Evolutionary conservation across 1,140 invertebrate genomes (phyloP), one percentile per base, ranked within the genome.

Genomic region (Sycobia sp.): DNA sequence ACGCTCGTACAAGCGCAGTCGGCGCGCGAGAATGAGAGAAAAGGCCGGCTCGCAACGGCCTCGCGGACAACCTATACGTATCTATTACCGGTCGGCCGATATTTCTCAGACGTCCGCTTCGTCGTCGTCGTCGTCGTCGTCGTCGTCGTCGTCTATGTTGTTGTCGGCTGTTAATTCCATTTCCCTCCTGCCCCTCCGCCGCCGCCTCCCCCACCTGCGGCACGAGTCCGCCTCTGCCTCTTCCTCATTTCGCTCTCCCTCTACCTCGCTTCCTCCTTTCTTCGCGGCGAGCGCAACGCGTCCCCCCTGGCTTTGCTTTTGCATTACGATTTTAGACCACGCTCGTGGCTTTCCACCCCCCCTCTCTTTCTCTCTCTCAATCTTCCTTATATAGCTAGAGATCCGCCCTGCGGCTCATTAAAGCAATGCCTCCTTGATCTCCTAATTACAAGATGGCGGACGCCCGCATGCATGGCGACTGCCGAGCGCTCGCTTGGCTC

Each of bases 391-490:
- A 53, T 54, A 44, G 20, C 29, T 18, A n/a, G 13, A 44, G 5
- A 10, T n/a, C 41, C 64, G 61, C 67, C 74, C 72, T 67, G 64
- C 71, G 74, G 76, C 77, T 79, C 75, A 77, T 79, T 78, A 78
- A 79, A 76, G 56, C 74, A 67, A 75, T 75, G 71, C 71, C 72
- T 78, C 62, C 73, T 78, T 79, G 76, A 78, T 77, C 71, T 71
- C 68, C 73, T 79, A 80, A 80, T 80, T 80, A 74, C 76, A 79
- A 78, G 74, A 80, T 79, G 78, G 78, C 74, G 73, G 49, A 44
- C n/a, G 41, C 67, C 68, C 71, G 75, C 62, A 58, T 74, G 71
- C 71, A 75, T 76, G 76, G 72, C 76, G 69, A 69, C 69, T 62
- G 55, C 22, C 16, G 29, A 32, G 29, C 29, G 29, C 29, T 11